Base-by-base conservation (phyloP, 2,113 vertebrate genomes). In the Gasterosteus nipponicus region DNA sequence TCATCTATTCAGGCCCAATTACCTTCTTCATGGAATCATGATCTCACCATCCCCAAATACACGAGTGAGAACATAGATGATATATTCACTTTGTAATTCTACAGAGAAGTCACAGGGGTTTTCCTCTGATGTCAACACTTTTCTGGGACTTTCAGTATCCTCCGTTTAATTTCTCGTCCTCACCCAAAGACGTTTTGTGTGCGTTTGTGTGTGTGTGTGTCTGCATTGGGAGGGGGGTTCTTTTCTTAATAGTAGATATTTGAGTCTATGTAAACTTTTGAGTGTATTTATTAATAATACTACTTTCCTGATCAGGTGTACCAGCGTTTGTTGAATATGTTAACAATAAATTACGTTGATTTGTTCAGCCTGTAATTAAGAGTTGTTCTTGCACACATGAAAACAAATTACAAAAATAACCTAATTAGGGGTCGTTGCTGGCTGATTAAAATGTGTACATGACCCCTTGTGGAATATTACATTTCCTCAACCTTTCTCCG, bases 401-500 rank as follows among this genome's bases (percentile, higher is more conserved):
- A 68, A 35, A 77, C 47, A 60, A 60, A 64, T 53, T 29, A 75
- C 15, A 73, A 54, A 69, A 54, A 69, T 29, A 66, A 57, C 69
- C 56, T 84, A 71, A 88, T 87, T 80, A 77, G 78, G 70, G 69
- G 51, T 49, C 29, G 64, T 70, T 83, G 18, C 16, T 69, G 15
- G 19, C 72, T 89, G 77, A 91, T 88, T 90, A 85, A 75, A 86
- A 86, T 74, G 0, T 68, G 57, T 80, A 84, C 88, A 89, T 87
- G 80, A 72, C 73, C 56, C 73, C 79, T 85, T 82, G 22, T 79
- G 47, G 63, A 84, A 64, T 58, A 68, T 85, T 90, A 61, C 77
- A 82, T 82, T 84, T 79, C 64, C 77, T 87, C 35, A 38, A 46
- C 51, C 35, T 72, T 75, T 69, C 33, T 69, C 54, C 62, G 5